Evolutionary conservation across 2,888 invertebrate species (phyloP).

Genomic region (Cremastinae sp.): DNA sequence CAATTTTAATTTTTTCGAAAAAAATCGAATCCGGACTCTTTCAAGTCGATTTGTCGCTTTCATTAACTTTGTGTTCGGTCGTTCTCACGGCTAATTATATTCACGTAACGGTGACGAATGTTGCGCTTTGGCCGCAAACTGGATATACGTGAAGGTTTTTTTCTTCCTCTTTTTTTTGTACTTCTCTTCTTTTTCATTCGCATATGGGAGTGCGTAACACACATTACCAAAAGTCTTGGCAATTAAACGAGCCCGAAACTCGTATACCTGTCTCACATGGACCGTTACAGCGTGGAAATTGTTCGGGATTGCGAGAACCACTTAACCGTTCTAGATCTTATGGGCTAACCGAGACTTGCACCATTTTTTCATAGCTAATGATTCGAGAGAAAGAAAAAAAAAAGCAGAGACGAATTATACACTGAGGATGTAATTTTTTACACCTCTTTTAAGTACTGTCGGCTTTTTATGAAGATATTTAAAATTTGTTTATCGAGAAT

Average conservation of each 20-base stretch:
- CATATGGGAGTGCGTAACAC: conserved; percentile 6
- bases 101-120: conserved; percentile 37
- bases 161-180: background rate
- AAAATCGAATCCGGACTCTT: background rate
- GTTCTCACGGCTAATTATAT: conserved; percentile 46
- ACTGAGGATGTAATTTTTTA: too few species aligned
- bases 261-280: conserved; percentile 1
- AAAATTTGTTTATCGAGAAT: too few species aligned
- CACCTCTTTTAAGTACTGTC: too few species aligned
- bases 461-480: too few species aligned
- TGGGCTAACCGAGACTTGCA: background rate
- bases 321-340: conserved; percentile 29
- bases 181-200: background rate
- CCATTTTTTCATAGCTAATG: background rate
- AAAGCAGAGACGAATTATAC: too few species aligned
- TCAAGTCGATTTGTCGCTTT: background rate
- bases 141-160: background rate
- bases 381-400: too few species aligned
- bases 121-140: conserved; percentile 2
- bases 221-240: conserved; percentile 48
- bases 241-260: conserved; percentile 39
- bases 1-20: too few species aligned
- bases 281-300: conserved; percentile 38
- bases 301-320: background rate
- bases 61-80: conserved; percentile 1